Conservation (phyloP, 2,797 vertebrate genomes). For the Chloroceryle amazona region DNA sequence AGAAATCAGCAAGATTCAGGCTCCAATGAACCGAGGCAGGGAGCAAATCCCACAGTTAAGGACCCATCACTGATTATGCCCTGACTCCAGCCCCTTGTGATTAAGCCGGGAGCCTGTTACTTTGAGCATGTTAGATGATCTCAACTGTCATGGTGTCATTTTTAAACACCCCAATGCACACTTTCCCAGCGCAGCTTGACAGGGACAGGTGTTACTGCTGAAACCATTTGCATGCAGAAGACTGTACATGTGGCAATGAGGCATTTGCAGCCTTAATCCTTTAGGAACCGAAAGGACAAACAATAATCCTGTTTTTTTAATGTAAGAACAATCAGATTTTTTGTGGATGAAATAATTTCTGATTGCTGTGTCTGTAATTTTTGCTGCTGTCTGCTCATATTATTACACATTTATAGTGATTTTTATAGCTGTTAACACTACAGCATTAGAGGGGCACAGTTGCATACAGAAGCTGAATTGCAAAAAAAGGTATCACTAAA, state of each 20-base stretch:
- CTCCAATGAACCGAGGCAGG: neutral
- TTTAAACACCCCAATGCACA: slow-evolving; percentile 40
- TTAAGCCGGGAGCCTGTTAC: slow-evolving; percentile 48
- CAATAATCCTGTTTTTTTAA: neutral
- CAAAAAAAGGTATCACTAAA: neutral
- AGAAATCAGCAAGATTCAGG: slow-evolving; percentile 53
- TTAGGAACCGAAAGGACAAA: neutral
- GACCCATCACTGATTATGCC: slow-evolving; percentile 34
- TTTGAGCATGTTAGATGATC: slow-evolving; percentile 30
- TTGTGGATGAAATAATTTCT: neutral
- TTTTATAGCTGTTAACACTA: neutral
- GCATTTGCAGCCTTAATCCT: neutral
- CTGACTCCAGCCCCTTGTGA: slow-evolving; percentile 14
- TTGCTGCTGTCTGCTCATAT: neutral
- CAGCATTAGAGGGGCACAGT: neutral
- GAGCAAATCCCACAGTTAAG: slow-evolving; percentile 41
- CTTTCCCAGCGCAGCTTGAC: neutral
- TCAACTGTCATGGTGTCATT: slow-evolving; percentile 42
- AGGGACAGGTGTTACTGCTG: slow-evolving; percentile 21
- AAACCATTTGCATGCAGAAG: slow-evolving; percentile 19
- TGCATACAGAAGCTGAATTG: neutral
- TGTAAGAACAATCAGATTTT: neutral
- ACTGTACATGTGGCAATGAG: neutral
- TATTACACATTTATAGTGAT: neutral
- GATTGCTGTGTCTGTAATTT: neutral